These are phyloP conservation scores for Idaea aversata DNA, from an alignment of 2,888 invertebrate species.

Conservation along the genomic window DNA sequence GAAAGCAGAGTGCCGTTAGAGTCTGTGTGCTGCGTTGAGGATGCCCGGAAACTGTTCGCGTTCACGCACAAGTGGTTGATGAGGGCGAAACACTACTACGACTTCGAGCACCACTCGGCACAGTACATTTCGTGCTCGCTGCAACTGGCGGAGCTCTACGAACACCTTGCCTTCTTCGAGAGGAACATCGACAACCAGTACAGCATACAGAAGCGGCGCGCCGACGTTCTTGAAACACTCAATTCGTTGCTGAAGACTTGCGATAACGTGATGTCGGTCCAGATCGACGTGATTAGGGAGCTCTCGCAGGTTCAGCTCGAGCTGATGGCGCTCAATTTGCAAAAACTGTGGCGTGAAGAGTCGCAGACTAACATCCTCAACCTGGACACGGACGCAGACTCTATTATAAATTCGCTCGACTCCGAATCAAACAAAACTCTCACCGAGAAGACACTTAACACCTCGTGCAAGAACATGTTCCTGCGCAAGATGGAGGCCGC, in stretches of 20 bases:
- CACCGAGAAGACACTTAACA: constrained; percentile 62
- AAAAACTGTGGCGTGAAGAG: constrained; percentile 76
- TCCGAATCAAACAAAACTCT: constrained; percentile 66
- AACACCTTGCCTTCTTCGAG: constrained; percentile 86
- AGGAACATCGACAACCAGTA: constrained; percentile 82
- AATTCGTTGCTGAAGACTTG: constrained; percentile 76
- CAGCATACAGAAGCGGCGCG: constrained; percentile 79
- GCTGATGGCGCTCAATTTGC: constrained; percentile 81
- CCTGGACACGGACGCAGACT: constrained; percentile 61
- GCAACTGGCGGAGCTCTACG: constrained; percentile 83
- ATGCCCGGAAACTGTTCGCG: constrained; percentile 77
- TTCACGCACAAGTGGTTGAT: constrained; percentile 82
- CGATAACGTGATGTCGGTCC: constrained; percentile 75
- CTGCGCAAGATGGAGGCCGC: constrained; percentile 73
- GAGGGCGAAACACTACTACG: constrained; percentile 79
- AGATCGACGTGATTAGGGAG: constrained; percentile 79
- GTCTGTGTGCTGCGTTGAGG: constrained; percentile 52
- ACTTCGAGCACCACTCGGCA: constrained; percentile 78
- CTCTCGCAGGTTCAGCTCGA: constrained; percentile 83
- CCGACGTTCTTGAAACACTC: constrained; percentile 80
- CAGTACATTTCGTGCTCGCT: constrained; percentile 81
- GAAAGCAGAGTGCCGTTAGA: constrained; percentile 57
- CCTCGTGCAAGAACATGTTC: constrained; percentile 62
- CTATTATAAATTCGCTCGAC: constrained; percentile 63
- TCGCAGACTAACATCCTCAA: constrained; percentile 67